A percentile compares a stretch with the other conserved stretches of the same genome.
Conservation (phyloP, 2,888 invertebrate species). For the Ichneumon xanthorius region DNA sequence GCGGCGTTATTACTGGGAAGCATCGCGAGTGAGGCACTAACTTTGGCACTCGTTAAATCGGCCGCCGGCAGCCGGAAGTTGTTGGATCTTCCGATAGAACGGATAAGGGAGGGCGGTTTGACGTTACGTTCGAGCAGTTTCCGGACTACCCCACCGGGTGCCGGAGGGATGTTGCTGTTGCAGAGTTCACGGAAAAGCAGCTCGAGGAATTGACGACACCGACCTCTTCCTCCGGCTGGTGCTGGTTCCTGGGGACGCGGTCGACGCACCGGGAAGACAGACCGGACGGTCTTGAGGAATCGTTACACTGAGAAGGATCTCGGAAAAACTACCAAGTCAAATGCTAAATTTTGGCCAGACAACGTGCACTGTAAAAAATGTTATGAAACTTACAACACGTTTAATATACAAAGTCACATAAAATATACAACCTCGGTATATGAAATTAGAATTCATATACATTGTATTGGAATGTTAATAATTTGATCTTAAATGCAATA, state of each 20-base stretch:
- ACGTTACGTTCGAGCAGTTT: slow-evolving; percentile 22
- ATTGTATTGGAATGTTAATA: too few species aligned
- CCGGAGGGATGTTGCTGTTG: slow-evolving; percentile 23
- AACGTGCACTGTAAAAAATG: too few species aligned
- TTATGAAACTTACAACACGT: too few species aligned
- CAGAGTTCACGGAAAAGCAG: slow-evolving; percentile 3
- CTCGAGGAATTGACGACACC: slow-evolving; percentile 21
- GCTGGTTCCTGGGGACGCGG: background rate
- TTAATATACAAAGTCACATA: too few species aligned
- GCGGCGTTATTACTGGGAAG: slow-evolving; percentile 16
- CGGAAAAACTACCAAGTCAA: too few species aligned
- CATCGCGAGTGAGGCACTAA: slow-evolving; percentile 50
- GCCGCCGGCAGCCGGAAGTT: slow-evolving; percentile 65
- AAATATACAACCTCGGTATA: too few species aligned
- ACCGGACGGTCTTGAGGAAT: slow-evolving; percentile 19
- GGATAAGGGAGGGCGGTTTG: slow-evolving; percentile 24
- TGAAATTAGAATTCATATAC: too few species aligned
- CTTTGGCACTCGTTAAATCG: slow-evolving; percentile 69
- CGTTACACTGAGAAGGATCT: too few species aligned
- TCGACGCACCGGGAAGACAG: slow-evolving; percentile 16
- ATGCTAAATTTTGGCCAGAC: too few species aligned
- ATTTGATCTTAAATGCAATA: too few species aligned
- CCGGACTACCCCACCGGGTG: slow-evolving; percentile 25
- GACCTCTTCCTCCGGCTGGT: slow-evolving; percentile 15
- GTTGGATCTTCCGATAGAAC: slow-evolving; percentile 67